Percentiles rank a stretch among this genome's conserved stretches.
These are phyloP conservation scores for Cheilosia soror DNA, from an alignment of 2,888 invertebrate species.

Conservation along the genomic window DNA sequence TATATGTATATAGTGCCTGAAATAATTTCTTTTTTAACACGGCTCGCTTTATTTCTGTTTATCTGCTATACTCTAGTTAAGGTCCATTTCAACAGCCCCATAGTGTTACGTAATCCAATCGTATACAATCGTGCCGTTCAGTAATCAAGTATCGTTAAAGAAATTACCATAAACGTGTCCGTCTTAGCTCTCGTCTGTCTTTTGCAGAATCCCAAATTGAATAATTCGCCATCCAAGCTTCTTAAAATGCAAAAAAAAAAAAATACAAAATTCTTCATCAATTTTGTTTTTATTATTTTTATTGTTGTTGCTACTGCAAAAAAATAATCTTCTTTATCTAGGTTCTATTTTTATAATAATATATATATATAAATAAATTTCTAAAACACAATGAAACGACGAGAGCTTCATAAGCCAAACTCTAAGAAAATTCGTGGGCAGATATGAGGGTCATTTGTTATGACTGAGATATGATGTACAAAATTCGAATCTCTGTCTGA, in stretches of 20 bases:
- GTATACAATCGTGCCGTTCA: slow-evolving; percentile 34
- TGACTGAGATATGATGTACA: slow-evolving; percentile 49
- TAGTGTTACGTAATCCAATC: slow-evolving; percentile 65
- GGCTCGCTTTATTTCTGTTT: neutral
- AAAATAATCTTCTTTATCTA: slow-evolving; percentile 15
- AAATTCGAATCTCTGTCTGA: neutral
- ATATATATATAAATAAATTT: neutral
- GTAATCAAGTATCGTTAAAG: slow-evolving; percentile 69
- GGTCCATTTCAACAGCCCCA: slow-evolving; percentile 21
- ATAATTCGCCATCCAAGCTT: slow-evolving; percentile 52
- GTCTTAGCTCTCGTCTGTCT: slow-evolving; percentile 42
- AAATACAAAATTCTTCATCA: slow-evolving; percentile 21
- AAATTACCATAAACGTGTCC: slow-evolving; percentile 65
- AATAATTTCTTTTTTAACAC: slow-evolving; percentile 3
- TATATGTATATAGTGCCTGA: neutral
- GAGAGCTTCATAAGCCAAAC: neutral
- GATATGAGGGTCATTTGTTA: slow-evolving; percentile 48
- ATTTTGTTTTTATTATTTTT: slow-evolving; percentile 30
- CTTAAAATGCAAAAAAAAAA: slow-evolving; percentile 50
- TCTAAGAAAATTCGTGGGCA: slow-evolving; percentile 2
- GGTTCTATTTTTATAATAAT: slow-evolving; percentile 21
- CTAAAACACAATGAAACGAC: too few relatives aligned
- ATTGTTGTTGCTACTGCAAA: slow-evolving; percentile 17
- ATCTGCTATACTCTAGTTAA: slow-evolving; percentile 2
- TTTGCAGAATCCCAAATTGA: slow-evolving; percentile 61